A percentile compares a stretch with the other conserved stretches of the same genome.
Conservation (phyloP, 1,140 invertebrate species). For the Aphelinus atriplicis region DNA sequence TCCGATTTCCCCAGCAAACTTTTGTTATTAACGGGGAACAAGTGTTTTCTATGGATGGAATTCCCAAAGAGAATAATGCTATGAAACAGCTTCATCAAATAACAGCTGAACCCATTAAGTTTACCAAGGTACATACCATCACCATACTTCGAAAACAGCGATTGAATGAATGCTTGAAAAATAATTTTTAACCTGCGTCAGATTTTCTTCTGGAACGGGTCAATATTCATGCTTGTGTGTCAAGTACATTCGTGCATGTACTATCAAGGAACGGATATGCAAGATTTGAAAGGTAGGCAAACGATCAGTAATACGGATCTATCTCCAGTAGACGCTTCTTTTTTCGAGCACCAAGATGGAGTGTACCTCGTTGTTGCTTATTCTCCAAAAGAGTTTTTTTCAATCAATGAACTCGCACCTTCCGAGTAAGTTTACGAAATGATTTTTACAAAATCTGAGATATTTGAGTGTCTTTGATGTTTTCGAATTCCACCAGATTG, state of each 20-base stretch:
- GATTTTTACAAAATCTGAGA: no score
- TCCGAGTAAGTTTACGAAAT: constrained; percentile 39
- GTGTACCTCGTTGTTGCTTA: constrained; percentile 46
- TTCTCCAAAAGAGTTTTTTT: no score
- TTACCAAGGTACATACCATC: constrained; percentile 40
- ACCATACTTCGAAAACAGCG: no score
- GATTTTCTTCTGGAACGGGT: constrained; percentile 45
- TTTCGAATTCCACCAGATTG: constrained; percentile 43
- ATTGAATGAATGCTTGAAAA: not conserved
- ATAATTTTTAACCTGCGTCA: constrained; percentile 19
- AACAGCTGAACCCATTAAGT: constrained; percentile 16
- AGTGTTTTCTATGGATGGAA: constrained; percentile 24
- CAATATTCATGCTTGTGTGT: constrained; percentile 48
- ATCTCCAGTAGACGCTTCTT: constrained; percentile 46
- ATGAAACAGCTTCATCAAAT: not conserved
- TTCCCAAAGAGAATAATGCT: constrained; percentile 23
- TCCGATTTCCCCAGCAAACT: constrained; percentile 37
- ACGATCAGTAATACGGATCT: constrained; percentile 34
- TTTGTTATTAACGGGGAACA: constrained; percentile 43
- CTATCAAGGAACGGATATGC: constrained; percentile 37
- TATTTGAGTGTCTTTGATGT: no score
- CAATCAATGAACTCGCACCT: constrained; percentile 4
- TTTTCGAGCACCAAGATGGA: constrained; percentile 44
- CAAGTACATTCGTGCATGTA: constrained; percentile 39
- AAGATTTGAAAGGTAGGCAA: constrained; percentile 39